Base-by-base conservation (phyloP, 2,113 vertebrate genomes). In the Hippocampus zosterae region DNA sequence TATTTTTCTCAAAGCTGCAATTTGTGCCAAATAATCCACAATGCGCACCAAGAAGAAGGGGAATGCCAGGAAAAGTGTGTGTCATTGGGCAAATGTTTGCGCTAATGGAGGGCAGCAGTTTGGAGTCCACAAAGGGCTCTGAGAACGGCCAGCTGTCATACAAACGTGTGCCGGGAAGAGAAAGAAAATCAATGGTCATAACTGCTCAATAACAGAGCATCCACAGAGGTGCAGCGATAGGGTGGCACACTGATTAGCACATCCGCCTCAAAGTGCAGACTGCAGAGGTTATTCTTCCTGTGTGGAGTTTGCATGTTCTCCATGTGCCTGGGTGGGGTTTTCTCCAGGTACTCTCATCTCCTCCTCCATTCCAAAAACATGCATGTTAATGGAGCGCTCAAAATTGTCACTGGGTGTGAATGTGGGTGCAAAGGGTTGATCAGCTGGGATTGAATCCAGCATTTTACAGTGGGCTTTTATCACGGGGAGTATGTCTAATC, bases 151-250 rank as follows among this genome's bases (percentile, higher is more conserved):
- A 81, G 72, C 84, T 84, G 84, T 87, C 87, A 87, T 85, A 79
- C 70, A 79, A 70, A 72, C 72, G 79, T 67, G 74, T 63, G 67
- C 74, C 19, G 78, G 75, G 77, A 75, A 59, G 71, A 70, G 77
- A 81, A 65, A 81, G 69, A 74, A 88, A 87, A 91, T 89, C 87
- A 81, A 89, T 87, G 74, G 52, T 71, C 75, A 81, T 91, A 85
- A 89, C 83, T 86, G 87, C 81, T 85, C 78, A 82, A 82, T 85
- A 88, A 82, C 83, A 68, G 69, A 56, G 61, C 3, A 56, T 64
- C 7, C 41, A 79, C 76, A 33, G 75, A 78, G 69, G 74, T 72
- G 67, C 42, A 67, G 42, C 73, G 70, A 70, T 69, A 67, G 53
- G 13, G 72, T 68, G 67, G 75, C 73, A 13, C 42, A 44, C 42